These are phyloP conservation scores for Zosterops lateralis DNA, from an alignment of 2,113 vertebrate species.

Conservation along the genomic window DNA sequence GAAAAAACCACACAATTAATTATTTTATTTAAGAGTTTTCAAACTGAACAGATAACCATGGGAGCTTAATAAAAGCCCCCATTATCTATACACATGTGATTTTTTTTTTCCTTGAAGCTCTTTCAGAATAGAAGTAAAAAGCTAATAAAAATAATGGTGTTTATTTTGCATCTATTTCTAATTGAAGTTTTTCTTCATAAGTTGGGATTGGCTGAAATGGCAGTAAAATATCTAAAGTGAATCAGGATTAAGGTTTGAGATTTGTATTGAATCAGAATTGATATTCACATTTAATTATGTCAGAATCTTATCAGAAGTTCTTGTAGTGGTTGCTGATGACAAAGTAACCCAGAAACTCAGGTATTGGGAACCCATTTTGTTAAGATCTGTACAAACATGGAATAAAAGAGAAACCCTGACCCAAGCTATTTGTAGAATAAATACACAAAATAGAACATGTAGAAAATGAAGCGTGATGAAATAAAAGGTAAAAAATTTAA, in stretches of 20 bases:
- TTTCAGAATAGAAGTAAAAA: neutral
- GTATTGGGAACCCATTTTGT: neutral
- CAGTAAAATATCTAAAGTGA: neutral
- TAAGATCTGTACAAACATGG: neutral
- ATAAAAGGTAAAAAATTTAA: neutral
- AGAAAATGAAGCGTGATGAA: neutral
- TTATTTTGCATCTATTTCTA: neutral
- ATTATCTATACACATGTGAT: neutral
- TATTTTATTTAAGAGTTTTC: neutral
- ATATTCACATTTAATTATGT: neutral
- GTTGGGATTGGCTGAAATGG: neutral
- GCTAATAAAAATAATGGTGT: neutral
- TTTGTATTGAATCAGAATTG: neutral
- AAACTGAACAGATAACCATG: neutral
- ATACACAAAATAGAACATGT: neutral
- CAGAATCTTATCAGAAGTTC: neutral
- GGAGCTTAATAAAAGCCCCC: neutral
- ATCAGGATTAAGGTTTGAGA: neutral
- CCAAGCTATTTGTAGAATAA: neutral
- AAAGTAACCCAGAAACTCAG: neutral
- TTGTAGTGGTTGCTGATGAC: neutral
- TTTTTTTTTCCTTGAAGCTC: neutral
- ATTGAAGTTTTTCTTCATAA: neutral
- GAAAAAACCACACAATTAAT: neutral
- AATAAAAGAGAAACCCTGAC: neutral